These are phyloP conservation scores for Rhea americana DNA, from an alignment of 2,113 vertebrate genomes.

Conservation along the genomic window DNA sequence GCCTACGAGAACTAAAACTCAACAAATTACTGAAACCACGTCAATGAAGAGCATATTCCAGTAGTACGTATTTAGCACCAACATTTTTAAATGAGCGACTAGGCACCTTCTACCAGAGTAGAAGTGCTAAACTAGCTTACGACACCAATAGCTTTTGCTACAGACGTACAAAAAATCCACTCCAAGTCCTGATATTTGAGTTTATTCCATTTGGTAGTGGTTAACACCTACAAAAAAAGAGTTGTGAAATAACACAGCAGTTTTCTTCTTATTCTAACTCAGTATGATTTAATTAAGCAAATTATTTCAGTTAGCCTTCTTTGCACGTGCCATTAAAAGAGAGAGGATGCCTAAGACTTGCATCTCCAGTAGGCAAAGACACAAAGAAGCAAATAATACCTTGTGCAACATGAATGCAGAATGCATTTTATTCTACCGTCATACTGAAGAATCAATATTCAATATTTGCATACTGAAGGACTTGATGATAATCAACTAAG, in stretches of 20 bases:
- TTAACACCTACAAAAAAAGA: neutral
- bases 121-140: neutral
- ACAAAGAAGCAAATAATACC: neutral
- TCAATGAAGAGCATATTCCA: neutral
- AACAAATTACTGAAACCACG: neutral
- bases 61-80: neutral
- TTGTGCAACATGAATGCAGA: neutral
- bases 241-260: neutral
- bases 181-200: neutral
- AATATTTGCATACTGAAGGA: neutral
- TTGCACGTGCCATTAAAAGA: neutral
- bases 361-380: neutral
- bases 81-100: neutral
- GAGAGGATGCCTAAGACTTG: neutral
- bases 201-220: neutral
- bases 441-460: neutral
- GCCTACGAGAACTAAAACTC: neutral
- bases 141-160: neutral
- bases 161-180: fast-evolving
- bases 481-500: too few relatives aligned
- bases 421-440: neutral
- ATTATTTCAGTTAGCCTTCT: neutral
- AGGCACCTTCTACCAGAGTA: fast-evolving
- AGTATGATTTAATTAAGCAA: neutral
- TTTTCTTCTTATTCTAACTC: neutral